phyloP scores from a whole-genome alignment of 1,140 invertebrate species.

The Phocides pigmalion region DNA sequence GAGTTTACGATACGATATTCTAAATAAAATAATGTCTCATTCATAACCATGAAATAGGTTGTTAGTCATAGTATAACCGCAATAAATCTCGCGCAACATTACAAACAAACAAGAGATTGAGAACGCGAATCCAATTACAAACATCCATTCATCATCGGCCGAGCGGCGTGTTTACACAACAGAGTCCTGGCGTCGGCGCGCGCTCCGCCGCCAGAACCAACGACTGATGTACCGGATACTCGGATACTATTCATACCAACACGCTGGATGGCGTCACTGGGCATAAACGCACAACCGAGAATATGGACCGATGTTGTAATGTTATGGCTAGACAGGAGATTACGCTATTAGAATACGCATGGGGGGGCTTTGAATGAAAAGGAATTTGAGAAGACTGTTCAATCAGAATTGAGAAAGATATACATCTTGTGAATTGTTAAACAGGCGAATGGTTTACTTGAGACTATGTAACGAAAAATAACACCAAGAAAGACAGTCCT shows the following conservation, averaged over 20 bases:
- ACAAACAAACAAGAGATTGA: constrained; percentile 21
- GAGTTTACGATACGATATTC: no score
- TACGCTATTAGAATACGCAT: constrained; percentile 10
- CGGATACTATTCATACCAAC: not conserved
- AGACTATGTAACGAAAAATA: no score
- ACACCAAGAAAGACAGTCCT: no score
- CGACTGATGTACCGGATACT: no score
- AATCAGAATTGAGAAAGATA: not conserved
- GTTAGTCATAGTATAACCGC: not conserved
- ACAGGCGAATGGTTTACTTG: no score
- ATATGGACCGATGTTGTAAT: constrained; percentile 6
- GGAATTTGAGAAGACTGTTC: not conserved
- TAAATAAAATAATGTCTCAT: not conserved
- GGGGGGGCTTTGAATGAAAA: constrained; percentile 10
- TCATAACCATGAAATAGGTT: constrained; percentile 21
- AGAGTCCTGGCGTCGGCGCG: constrained; percentile 7
- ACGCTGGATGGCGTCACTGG: not conserved
- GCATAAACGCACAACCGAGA: not conserved
- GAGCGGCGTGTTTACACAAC: constrained; percentile 21
- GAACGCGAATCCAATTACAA: constrained; percentile 28
- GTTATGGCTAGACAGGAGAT: constrained; percentile 17
- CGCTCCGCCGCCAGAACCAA: not conserved
- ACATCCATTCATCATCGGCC: constrained; percentile 13
- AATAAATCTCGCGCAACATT: constrained; percentile 9
- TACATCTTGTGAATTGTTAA: no score